A percentile compares a stretch with the other conserved stretches of the same genome.
Conservation (phyloP, 1,140 invertebrate genomes). For the Hetaerina americana region DNA sequence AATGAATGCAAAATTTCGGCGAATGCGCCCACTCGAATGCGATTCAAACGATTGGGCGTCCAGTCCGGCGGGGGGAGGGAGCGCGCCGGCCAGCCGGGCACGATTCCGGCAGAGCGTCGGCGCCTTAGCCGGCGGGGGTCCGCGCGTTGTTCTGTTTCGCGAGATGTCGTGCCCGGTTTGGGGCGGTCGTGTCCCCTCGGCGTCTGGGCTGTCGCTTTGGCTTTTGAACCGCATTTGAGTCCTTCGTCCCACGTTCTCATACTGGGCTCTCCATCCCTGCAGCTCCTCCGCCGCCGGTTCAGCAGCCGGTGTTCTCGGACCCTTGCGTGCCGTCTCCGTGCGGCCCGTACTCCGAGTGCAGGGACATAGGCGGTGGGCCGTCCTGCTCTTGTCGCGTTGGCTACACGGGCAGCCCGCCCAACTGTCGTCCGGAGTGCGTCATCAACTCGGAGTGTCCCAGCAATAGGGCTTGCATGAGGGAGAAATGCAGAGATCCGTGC, state of each 20-base stretch:
- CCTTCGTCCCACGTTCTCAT: not conserved
- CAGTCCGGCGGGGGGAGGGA: too few relatives aligned
- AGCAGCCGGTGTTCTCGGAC: slow-evolving; percentile 22
- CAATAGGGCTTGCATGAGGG: slow-evolving; percentile 37
- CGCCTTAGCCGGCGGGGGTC: slow-evolving; percentile 7
- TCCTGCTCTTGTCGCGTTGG: slow-evolving; percentile 43
- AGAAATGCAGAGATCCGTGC: slow-evolving; percentile 54
- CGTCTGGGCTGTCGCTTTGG: slow-evolving; percentile 4
- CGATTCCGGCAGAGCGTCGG: not conserved
- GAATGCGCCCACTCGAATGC: not conserved
- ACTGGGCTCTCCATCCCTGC: slow-evolving; percentile 5
- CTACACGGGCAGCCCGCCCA: slow-evolving; percentile 36
- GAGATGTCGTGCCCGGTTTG: slow-evolving; percentile 9
- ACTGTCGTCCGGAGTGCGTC: slow-evolving; percentile 40
- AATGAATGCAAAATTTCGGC: not conserved
- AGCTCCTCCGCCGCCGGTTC: slow-evolving; percentile 1
- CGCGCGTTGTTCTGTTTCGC: too few relatives aligned
- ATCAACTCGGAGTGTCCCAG: slow-evolving; percentile 37
- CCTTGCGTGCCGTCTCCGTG: slow-evolving; percentile 43
- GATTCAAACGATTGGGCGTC: not conserved
- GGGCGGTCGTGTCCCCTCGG: not conserved
- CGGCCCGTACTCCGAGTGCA: slow-evolving; percentile 36
- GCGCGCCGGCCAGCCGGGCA: too few relatives aligned
- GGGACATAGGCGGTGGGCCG: slow-evolving; percentile 36
- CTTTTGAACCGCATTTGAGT: not conserved